Conservation (phyloP, 2,113 vertebrate species). For the Anolis carolinensis region DNA sequence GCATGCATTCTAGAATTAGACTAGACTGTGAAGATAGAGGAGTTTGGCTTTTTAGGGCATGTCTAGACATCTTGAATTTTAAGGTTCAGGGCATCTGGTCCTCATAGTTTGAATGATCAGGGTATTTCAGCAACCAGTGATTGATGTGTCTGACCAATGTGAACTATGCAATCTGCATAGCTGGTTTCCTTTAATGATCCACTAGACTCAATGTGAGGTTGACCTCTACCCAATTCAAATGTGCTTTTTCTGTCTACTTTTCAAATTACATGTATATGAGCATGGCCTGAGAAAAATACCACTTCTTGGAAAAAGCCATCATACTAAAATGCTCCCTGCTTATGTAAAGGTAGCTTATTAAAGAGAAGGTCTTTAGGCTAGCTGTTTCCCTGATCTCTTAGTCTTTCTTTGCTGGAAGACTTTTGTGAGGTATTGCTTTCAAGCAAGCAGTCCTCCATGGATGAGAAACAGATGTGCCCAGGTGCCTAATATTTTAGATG, state of each 20-base stretch:
- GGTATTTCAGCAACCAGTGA: neutral
- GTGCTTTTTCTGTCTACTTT: neutral
- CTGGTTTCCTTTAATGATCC: neutral
- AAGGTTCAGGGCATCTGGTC: neutral
- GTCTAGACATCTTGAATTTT: neutral
- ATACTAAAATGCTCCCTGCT: neutral
- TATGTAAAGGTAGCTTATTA: neutral
- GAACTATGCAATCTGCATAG: neutral
- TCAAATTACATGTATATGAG: neutral
- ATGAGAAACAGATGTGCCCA: neutral
- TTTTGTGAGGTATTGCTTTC: neutral
- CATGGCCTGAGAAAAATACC: too few species aligned
- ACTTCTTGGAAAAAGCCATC: neutral
- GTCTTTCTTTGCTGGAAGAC: neutral
- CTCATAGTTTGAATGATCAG: neutral
- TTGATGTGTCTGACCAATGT: neutral
- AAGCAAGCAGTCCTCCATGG: neutral
- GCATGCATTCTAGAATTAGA: conserved; percentile 47
- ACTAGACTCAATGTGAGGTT: neutral
- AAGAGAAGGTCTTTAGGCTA: neutral
- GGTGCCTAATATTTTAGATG: neutral
- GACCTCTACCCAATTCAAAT: neutral
- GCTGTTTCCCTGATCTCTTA: neutral
- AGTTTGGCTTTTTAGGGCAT: neutral
- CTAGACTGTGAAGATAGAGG: conserved; percentile 17